phyloP scores from a whole-genome alignment of 1,140 invertebrate species.

The Cyphomyrmex costatus region DNA sequence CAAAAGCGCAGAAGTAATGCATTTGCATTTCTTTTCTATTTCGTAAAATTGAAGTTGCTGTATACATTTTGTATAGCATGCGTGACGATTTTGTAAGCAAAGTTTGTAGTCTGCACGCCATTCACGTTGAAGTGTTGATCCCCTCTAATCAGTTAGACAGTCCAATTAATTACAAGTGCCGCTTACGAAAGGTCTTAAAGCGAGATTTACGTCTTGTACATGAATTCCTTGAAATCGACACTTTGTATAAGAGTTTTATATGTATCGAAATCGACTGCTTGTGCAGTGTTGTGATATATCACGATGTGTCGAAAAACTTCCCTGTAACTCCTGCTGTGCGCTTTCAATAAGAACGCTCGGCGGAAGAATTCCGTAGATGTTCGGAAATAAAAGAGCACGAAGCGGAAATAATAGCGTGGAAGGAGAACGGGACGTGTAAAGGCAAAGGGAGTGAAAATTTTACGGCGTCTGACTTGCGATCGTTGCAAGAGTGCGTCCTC shows the following conservation, averaged over 20 bases:
- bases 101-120: background rate
- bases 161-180: slow-evolving; percentile 54
- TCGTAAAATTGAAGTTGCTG: background rate
- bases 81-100: slow-evolving; percentile 26
- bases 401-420: slow-evolving; percentile 42
- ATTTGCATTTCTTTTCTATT: slow-evolving; percentile 6
- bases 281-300: slow-evolving; percentile 40
- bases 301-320: slow-evolving; percentile 60
- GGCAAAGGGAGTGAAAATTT: slow-evolving; percentile 65
- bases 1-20: background rate
- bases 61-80: slow-evolving; percentile 21
- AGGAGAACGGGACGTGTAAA: slow-evolving; percentile 1
- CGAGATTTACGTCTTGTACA: slow-evolving; percentile 39
- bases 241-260: slow-evolving; percentile 45
- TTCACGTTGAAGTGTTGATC: slow-evolving; percentile 40
- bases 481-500: slow-evolving; percentile 17
- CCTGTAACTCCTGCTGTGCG: slow-evolving; percentile 38
- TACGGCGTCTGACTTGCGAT: slow-evolving; percentile 58
- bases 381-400: slow-evolving; percentile 57
- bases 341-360: slow-evolving; percentile 61
- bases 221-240: slow-evolving; percentile 41
- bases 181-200: background rate
- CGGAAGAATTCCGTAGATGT: slow-evolving; percentile 61
- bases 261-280: slow-evolving; percentile 26
- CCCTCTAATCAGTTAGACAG: slow-evolving; percentile 45